Evolutionary conservation across 2,113 vertebrate species (phyloP), one percentile per base, ranked within the genome.

Genomic region (Mohoua ochrocephala): DNA sequence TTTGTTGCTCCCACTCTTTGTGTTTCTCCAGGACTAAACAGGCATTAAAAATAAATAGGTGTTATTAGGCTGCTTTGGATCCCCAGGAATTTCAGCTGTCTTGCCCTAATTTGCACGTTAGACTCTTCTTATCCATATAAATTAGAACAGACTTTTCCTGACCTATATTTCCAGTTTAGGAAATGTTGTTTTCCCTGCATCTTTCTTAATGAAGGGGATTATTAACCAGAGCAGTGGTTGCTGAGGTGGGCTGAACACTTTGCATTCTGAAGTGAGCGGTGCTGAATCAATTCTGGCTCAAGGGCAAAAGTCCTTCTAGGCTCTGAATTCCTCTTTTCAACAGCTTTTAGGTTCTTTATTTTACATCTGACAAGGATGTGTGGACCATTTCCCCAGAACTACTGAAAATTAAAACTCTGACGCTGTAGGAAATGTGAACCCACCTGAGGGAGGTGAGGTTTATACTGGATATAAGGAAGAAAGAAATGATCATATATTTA

Each of bases 101-200:
- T 2, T 88, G 64, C 82, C 41, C 83, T 71, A 60, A 95, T 96
- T 95, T 94, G 70, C 81, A 85, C 42, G 27, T 50, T 68, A 45
- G n/a, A 30, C n/a, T 91, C 83, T 78, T 92, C 74, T 94, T 94
- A 73, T 71, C 77, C 45, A 11, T 60, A 24, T 42, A 76, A 93
- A 95, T 95, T 78, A 81, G 88, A 84, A 71, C 1, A 93, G 83
- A 84, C 73, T 97, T 89, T 76, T 79, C 64, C 83, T 95, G 96
- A 92, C 96, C 91, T 95, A 69, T 71, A 95, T 97, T 95, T 96
- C 49, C 49, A 53, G 52, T 81, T 87, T 68, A 81, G 90, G 91
- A 93, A 41, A n/a, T 78, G 87, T n/a, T 96, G 82, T 75, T 94
- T 94, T 85, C 76, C 76, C 68, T 78, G 85, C 56, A 23, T 91